Evolutionary conservation across 2,888 invertebrate species (phyloP).

Genomic region (Drosophila tripunctata): DNA sequence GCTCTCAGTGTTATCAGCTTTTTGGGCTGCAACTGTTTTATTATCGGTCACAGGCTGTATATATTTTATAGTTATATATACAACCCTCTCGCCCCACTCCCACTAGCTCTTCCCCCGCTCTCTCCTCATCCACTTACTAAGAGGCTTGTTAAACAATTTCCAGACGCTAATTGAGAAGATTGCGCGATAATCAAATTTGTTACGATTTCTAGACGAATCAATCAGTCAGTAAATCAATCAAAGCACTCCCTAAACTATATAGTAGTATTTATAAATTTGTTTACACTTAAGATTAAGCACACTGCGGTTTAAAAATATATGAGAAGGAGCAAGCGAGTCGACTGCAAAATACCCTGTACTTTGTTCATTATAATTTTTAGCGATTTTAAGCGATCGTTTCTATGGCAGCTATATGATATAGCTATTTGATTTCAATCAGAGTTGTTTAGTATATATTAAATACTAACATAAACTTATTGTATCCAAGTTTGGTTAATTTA

Average conservation of each 20-base stretch:
- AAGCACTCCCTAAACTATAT: neutral
- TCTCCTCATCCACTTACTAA: neutral
- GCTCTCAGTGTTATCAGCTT: constrained; percentile 18
- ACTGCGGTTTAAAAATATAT: neutral
- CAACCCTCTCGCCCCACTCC: neutral
- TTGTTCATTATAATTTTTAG: too few species aligned
- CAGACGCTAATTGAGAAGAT: constrained; percentile 55
- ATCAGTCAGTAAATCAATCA: neutral
- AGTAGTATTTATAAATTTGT: constrained; percentile 3
- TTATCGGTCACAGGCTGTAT: constrained; percentile 31
- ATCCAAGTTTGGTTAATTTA: too few species aligned
- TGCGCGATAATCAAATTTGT: constrained; percentile 50
- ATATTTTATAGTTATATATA: constrained; percentile 39
- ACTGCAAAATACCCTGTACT: neutral
- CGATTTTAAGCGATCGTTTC: too few species aligned
- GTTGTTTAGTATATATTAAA: too few species aligned
- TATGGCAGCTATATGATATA: too few species aligned
- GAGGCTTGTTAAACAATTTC: constrained; percentile 10
- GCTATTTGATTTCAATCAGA: too few species aligned
- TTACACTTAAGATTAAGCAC: constrained; percentile 1
- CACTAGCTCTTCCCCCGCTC: neutral
- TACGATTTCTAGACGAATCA: constrained; percentile 15
- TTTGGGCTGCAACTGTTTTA: constrained; percentile 21
- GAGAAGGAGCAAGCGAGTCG: neutral
- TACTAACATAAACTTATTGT: too few species aligned